Evolutionary conservation across 2,888 invertebrate species (phyloP).

Genomic region (Lasioglossum figueresi): DNA sequence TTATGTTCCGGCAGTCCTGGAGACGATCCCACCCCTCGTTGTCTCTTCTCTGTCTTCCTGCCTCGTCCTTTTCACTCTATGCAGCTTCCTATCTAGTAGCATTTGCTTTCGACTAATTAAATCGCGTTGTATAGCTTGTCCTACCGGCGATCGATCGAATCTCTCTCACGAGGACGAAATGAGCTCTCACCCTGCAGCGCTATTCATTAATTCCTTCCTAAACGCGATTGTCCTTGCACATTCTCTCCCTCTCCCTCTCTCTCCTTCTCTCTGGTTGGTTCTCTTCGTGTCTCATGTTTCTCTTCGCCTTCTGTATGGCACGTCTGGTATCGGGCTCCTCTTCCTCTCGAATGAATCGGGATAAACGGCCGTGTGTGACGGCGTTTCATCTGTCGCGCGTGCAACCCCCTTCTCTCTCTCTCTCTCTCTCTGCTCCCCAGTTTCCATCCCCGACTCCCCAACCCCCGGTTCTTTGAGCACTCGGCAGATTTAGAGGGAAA

Average conservation of each 20-base stretch:
- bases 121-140: slow-evolving; percentile 51
- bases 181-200: slow-evolving; percentile 48
- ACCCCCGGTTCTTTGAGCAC: slow-evolving; percentile 39
- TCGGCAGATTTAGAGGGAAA: slow-evolving; percentile 32
- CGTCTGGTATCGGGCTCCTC: slow-evolving; percentile 7
- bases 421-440: background rate
- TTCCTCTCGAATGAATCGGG: slow-evolving; percentile 39
- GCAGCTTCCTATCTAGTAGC: slow-evolving; percentile 37
- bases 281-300: background rate
- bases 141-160: slow-evolving; percentile 19
- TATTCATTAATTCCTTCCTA: slow-evolving; percentile 54
- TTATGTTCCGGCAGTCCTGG: slow-evolving; percentile 61
- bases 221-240: slow-evolving; percentile 37
- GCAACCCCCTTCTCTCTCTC: background rate
- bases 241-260: background rate
- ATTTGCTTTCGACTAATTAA: slow-evolving; percentile 63
- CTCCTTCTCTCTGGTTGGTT: background rate
- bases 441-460: background rate
- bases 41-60: background rate
- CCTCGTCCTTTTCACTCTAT: background rate
- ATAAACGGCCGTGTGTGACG: slow-evolving; percentile 39
- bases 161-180: slow-evolving; percentile 48
- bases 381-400: slow-evolving; percentile 51
- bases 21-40: slow-evolving; percentile 40
- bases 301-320: background rate